These are phyloP conservation scores for Neodiprion lecontei DNA, from an alignment of 1,140 invertebrate genomes.

Conservation along the genomic window DNA sequence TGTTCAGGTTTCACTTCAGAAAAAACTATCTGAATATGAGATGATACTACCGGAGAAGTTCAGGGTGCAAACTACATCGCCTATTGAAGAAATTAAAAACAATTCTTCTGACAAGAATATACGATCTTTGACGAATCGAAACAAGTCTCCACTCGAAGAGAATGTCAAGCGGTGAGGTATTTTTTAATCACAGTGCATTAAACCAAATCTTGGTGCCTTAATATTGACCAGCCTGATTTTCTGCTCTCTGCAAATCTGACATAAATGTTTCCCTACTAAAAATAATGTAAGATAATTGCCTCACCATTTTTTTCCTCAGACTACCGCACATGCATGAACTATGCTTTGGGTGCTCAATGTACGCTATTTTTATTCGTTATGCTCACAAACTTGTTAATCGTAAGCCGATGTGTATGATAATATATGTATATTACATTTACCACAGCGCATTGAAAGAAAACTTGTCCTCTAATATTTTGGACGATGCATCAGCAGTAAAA, in stretches of 20 bases:
- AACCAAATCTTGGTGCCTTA: background rate
- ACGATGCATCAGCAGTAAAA: background rate
- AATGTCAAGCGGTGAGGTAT: slow-evolving; percentile 5
- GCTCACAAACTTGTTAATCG: background rate
- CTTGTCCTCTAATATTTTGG: slow-evolving; percentile 4
- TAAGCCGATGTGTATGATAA: background rate
- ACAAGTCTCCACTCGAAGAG: background rate
- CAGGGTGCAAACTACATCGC: background rate
- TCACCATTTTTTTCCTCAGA: background rate
- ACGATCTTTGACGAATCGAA: background rate
- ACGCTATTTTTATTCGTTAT: background rate
- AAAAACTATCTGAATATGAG: slow-evolving; percentile 24
- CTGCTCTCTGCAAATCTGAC: background rate
- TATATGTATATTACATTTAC: background rate
- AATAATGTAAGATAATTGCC: too few relatives aligned
- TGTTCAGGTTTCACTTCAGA: background rate
- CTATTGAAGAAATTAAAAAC: background rate
- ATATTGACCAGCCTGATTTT: background rate
- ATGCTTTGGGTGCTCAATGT: background rate
- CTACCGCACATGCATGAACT: background rate
- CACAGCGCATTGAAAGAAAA: slow-evolving; percentile 8
- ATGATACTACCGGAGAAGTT: background rate
- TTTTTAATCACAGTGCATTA: background rate
- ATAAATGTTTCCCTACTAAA: background rate
- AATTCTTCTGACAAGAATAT: background rate